Conservation (phyloP, 2,888 invertebrate genomes). For the Hecatera dysodea region DNA sequence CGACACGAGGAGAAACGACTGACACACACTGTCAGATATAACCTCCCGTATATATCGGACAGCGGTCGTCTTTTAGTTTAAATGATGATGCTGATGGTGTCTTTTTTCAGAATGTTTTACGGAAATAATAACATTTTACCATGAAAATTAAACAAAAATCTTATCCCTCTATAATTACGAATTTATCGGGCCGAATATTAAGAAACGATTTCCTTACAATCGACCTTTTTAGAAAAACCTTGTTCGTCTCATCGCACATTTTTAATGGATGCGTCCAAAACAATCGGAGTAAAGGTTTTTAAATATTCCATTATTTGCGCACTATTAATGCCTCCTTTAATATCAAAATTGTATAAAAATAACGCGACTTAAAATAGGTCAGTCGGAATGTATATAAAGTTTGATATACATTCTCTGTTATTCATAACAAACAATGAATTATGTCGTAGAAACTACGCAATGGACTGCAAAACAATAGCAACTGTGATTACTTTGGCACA, state of each 20-base stretch:
- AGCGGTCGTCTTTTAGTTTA: no score
- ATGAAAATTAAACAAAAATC: no score
- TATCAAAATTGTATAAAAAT: conserved; percentile 16
- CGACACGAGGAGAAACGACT: no score
- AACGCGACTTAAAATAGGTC: conserved; percentile 9
- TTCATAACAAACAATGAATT: conserved; percentile 43
- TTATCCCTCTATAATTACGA: no score
- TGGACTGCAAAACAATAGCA: conserved; percentile 49
- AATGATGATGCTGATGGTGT: no score
- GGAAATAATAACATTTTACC: no score
- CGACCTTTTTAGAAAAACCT: conserved; percentile 3
- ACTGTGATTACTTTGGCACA: conserved; percentile 59
- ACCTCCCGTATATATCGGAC: no score
- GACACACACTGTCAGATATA: no score
- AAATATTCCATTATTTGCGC: conserved; percentile 16
- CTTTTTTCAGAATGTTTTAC: no score
- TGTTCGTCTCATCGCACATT: conserved; percentile 15
- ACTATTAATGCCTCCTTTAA: neutral
- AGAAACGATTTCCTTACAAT: neutral
- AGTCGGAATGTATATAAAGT: conserved; percentile 19
- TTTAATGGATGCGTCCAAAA: conserved; percentile 35
- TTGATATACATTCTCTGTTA: conserved; percentile 27
- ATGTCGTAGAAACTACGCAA: conserved; percentile 36
- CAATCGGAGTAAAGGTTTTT: neutral
- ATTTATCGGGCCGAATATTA: neutral